These are phyloP conservation scores for Falco punctatus DNA, from an alignment of 2,113 vertebrate genomes.

Conservation along the genomic window DNA sequence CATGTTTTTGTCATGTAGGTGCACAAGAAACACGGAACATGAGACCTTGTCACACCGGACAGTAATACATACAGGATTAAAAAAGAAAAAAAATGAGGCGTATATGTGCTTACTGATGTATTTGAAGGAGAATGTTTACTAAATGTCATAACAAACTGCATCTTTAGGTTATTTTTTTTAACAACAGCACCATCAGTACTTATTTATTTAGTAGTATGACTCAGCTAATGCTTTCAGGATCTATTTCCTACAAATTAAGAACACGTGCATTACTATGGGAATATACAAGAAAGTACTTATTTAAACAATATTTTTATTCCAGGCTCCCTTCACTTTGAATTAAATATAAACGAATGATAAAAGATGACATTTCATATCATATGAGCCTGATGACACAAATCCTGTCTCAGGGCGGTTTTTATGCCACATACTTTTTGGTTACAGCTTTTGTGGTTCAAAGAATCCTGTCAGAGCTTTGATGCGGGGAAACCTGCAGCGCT, in stretches of 20 bases:
- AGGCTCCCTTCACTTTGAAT: background rate
- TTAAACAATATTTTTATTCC: background rate
- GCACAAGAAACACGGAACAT: background rate
- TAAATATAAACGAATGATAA: slow-evolving; percentile 18
- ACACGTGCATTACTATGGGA: background rate
- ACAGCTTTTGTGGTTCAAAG: slow-evolving; percentile 9
- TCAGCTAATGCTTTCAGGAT: background rate
- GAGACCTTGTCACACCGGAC: background rate
- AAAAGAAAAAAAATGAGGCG: background rate
- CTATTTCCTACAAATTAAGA: background rate
- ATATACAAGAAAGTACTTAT: background rate
- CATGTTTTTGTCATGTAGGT: background rate
- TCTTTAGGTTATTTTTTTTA: background rate
- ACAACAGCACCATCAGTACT: background rate
- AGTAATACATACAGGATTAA: background rate
- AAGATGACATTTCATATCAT: background rate
- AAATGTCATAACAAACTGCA: background rate
- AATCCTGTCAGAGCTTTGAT: background rate
- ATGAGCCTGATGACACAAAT: background rate
- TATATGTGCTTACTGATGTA: background rate
- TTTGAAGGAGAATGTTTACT: background rate
- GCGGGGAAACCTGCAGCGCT: background rate
- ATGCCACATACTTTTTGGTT: background rate
- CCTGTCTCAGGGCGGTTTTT: background rate
- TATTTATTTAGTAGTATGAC: background rate